Conservation (phyloP, 1,140 invertebrate species). For the Ceratoteleas bidentatus region DNA sequence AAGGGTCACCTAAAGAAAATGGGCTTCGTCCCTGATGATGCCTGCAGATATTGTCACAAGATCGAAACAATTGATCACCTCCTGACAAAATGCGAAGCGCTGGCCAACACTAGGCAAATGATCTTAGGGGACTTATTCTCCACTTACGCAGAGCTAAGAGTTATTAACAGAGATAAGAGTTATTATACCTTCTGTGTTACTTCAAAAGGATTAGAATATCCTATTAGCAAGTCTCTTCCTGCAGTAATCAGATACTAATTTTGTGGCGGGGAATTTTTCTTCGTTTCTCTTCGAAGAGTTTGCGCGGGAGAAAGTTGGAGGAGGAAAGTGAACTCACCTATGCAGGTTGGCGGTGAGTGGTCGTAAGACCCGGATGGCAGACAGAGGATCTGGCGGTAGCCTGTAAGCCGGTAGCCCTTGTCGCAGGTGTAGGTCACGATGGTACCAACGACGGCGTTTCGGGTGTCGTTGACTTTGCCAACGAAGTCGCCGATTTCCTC, state of each 20-base stretch:
- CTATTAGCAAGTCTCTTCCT: too few species aligned
- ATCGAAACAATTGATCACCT: too few species aligned
- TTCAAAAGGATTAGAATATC: too few species aligned
- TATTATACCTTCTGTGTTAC: too few species aligned
- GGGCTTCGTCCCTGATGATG: too few species aligned
- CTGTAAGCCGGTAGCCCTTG: conserved; percentile 86
- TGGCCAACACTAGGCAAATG: too few species aligned
- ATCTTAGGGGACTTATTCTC: too few species aligned
- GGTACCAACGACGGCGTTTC: conserved; percentile 86
- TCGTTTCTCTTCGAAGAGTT: background rate
- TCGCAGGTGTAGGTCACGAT: conserved; percentile 89
- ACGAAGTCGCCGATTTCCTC: conserved; percentile 77
- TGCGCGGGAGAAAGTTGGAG: conserved; percentile 7
- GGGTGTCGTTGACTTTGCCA: conserved; percentile 66
- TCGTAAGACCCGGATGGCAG: conserved; percentile 90
- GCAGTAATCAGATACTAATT: background rate
- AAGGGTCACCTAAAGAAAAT: too few species aligned
- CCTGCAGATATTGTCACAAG: too few species aligned
- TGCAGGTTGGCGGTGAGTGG: conserved; percentile 86
- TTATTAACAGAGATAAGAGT: too few species aligned
- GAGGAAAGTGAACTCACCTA: conserved; percentile 81
- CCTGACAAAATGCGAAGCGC: too few species aligned
- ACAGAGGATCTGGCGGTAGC: conserved; percentile 86
- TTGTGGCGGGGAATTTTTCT: background rate
- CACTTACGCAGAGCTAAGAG: too few species aligned